phyloP scores from a whole-genome alignment of 2,797 vertebrate genomes.

The Champsocephalus gunnari region DNA sequence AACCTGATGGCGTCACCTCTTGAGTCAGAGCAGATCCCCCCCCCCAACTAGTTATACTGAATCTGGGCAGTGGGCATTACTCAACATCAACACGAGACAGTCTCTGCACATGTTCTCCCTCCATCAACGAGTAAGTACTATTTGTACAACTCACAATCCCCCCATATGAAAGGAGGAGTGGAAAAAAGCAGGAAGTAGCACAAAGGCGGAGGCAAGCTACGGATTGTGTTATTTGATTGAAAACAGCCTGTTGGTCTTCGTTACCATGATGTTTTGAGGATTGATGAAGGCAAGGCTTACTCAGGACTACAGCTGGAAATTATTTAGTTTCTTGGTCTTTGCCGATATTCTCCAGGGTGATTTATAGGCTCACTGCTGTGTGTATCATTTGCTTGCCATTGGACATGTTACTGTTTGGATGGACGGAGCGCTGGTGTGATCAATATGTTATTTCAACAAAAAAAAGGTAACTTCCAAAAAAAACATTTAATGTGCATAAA shows the following conservation, averaged over 20 bases:
- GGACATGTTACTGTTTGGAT: constrained; percentile 44
- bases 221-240: constrained; percentile 73
- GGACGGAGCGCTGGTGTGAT: constrained; percentile 25
- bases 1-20: constrained; percentile 34
- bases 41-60: constrained; percentile 4
- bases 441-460: constrained; percentile 8
- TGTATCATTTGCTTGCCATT: constrained; percentile 37
- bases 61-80: constrained; percentile 36
- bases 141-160: constrained; percentile 39
- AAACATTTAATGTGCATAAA: neutral
- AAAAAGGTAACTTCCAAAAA: constrained; percentile 5
- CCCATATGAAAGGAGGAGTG: constrained; percentile 45
- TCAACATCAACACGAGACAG: constrained; percentile 37
- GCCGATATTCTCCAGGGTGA: constrained; percentile 68
- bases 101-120: constrained; percentile 44
- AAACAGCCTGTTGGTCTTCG: constrained; percentile 76
- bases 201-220: constrained; percentile 44
- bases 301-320: constrained; percentile 71
- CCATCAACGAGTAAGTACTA: constrained; percentile 34
- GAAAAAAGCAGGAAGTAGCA: constrained; percentile 55
- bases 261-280: constrained; percentile 64
- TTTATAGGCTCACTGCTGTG: constrained; percentile 78
- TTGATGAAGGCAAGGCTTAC: constrained; percentile 64
- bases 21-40: constrained; percentile 46
- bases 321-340: constrained; percentile 61